Evolutionary conservation across 2,888 invertebrate species (phyloP).

Genomic region (Mythimna lalbum): DNA sequence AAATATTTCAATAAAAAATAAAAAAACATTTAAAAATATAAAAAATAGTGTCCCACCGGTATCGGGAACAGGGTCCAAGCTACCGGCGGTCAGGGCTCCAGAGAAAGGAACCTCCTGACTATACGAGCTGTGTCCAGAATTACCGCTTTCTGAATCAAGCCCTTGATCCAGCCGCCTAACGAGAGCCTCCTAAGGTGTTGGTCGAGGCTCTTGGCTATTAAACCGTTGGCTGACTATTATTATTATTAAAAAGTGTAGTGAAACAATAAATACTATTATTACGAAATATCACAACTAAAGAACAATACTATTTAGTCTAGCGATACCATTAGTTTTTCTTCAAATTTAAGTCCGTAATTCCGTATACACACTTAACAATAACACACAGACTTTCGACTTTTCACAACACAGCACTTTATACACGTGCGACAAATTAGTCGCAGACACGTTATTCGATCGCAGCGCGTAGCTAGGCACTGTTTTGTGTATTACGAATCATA

Average conservation of each 20-base stretch:
- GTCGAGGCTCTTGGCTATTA: too few relatives aligned
- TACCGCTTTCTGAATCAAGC: too few relatives aligned
- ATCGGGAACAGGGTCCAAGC: too few relatives aligned
- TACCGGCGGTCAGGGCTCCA: too few relatives aligned
- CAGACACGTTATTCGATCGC: slow-evolving; percentile 60
- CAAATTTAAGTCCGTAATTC: background rate
- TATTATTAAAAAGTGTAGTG: slow-evolving; percentile 40
- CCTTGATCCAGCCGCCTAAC: too few relatives aligned
- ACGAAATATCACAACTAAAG: background rate
- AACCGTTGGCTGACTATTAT: too few relatives aligned
- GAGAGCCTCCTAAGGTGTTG: too few relatives aligned
- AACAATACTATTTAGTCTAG: background rate
- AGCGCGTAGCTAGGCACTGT: slow-evolving; percentile 67
- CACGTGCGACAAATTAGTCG: slow-evolving; percentile 26
- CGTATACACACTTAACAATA: slow-evolving; percentile 15
- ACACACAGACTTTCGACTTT: slow-evolving; percentile 4
- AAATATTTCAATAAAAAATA: too few relatives aligned
- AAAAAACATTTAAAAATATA: too few relatives aligned
- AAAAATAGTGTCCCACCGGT: too few relatives aligned
- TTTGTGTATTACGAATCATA: slow-evolving; percentile 54
- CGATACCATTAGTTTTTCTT: slow-evolving; percentile 27
- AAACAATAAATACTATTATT: slow-evolving; percentile 7
- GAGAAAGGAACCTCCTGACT: too few relatives aligned
- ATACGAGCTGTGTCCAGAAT: too few relatives aligned
- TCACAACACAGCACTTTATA: slow-evolving; percentile 34